Conservation (phyloP, 1,140 invertebrate genomes). For the Magallana angulata region DNA sequence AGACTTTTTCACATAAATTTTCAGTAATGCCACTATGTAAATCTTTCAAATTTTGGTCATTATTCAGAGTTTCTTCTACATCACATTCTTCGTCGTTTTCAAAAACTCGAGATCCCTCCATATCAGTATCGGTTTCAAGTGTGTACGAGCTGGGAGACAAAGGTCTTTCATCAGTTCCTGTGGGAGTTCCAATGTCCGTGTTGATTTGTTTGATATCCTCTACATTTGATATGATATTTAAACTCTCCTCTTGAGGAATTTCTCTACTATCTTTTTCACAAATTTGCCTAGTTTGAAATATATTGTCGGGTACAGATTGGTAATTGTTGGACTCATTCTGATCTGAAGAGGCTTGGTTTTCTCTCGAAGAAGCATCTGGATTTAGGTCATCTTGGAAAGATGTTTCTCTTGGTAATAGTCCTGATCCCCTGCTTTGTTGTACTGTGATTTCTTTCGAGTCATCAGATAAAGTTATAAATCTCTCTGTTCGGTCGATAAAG, state of each 20-base stretch:
- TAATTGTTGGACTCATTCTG: neutral
- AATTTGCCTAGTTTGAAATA: constrained; percentile 30
- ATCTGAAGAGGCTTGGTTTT: neutral
- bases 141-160: constrained; percentile 73
- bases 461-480: constrained; percentile 43
- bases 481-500: constrained; percentile 54
- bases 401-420: constrained; percentile 1
- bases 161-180: constrained; percentile 63
- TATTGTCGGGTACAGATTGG: neutral
- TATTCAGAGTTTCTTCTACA: constrained; percentile 49
- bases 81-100: constrained; percentile 51
- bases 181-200: constrained; percentile 53
- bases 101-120: constrained; percentile 56
- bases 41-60: neutral
- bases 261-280: constrained; percentile 43
- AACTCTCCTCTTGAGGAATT: constrained; percentile 43
- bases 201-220: constrained; percentile 20
- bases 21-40: neutral
- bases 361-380: neutral
- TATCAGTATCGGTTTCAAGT: constrained; percentile 66
- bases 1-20: neutral
- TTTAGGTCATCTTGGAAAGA: constrained; percentile 22
- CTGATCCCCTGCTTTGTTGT: neutral
- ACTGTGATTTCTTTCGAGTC: constrained; percentile 7
- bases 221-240: constrained; percentile 41